Evolutionary conservation across 2,888 invertebrate species (phyloP).

Genomic region (Ethmia dodecea): DNA sequence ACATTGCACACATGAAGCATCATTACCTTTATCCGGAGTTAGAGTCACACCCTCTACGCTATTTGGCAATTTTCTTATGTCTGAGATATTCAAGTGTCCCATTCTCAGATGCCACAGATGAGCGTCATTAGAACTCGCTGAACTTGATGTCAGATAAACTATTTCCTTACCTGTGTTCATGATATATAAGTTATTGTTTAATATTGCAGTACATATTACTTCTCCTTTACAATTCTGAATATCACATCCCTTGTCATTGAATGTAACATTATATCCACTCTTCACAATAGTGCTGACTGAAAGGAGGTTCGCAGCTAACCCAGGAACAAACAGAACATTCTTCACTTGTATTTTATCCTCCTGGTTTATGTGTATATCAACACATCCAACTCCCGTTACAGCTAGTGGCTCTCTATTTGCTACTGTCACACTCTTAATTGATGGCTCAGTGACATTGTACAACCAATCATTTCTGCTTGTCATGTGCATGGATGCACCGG

Average conservation of each 20-base stretch:
- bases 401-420: conserved; percentile 3
- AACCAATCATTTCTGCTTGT: conserved; percentile 14
- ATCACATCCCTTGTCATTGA: neutral
- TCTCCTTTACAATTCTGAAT: neutral
- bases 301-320: conserved; percentile 20
- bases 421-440: conserved; percentile 10
- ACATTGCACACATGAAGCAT: no score
- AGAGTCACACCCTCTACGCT: conserved; percentile 10
- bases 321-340: conserved; percentile 25
- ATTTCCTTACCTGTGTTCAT: neutral
- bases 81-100: conserved; percentile 7
- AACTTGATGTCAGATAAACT: neutral
- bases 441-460: conserved; percentile 12
- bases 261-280: conserved; percentile 14
- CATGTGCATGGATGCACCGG: conserved; percentile 17
- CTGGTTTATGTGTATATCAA: neutral
- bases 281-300: conserved; percentile 23
- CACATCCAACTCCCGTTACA: conserved; percentile 1
- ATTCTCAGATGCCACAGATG: conserved; percentile 3
- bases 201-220: neutral
- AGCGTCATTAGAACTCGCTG: neutral
- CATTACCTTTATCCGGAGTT: no score
- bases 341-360: conserved; percentile 13
- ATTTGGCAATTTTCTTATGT: conserved; percentile 5
- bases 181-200: neutral